phyloP scores from a whole-genome alignment of 2,888 invertebrate species.

The Pyrocoelia pectoralis region DNA sequence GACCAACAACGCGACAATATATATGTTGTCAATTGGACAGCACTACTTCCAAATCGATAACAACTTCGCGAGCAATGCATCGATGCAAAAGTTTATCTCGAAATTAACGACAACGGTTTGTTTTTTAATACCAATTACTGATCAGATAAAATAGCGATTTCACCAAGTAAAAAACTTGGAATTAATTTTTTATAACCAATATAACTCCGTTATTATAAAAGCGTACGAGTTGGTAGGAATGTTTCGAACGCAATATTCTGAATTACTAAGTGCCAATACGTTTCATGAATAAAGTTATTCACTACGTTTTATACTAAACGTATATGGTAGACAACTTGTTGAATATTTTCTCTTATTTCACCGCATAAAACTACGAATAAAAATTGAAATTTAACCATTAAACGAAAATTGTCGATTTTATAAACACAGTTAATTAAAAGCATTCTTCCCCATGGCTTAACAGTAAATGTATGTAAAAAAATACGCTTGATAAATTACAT shows the following conservation, averaged over 20 bases:
- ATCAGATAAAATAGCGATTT: too few species aligned
- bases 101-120: too few species aligned
- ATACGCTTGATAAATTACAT: not conserved
- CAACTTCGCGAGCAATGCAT: too few species aligned
- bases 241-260: conserved; percentile 26
- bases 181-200: conserved; percentile 18
- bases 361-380: not conserved
- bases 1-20: too few species aligned
- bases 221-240: conserved; percentile 15
- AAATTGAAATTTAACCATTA: too few species aligned
- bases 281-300: conserved; percentile 28
- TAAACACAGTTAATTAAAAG: not conserved
- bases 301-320: conserved; percentile 16
- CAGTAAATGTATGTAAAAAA: not conserved
- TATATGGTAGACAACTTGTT: conserved; percentile 15
- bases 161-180: too few species aligned
- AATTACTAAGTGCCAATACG: conserved; percentile 26
- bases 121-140: too few species aligned
- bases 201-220: conserved; percentile 18
- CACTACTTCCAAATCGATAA: too few species aligned
- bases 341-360: conserved; percentile 15
- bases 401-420: too few species aligned
- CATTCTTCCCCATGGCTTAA: not conserved
- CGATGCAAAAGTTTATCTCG: too few species aligned
- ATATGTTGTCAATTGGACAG: too few species aligned